phyloP scores from a whole-genome alignment of 1,140 invertebrate genomes.

The Trachymyrmex cornetzi region DNA sequence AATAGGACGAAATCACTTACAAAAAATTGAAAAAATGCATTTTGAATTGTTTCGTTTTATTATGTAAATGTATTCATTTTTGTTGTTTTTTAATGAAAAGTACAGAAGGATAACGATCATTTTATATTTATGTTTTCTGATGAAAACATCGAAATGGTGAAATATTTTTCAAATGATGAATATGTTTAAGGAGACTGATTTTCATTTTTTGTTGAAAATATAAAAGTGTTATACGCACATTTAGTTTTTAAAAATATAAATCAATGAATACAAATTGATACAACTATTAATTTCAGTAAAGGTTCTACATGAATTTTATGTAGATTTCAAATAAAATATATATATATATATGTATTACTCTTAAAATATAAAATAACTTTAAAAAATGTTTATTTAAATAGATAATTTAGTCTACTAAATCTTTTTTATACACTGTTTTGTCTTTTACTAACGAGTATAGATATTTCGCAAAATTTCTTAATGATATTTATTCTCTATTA shows the following conservation, averaged over 20 bases:
- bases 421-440: neutral
- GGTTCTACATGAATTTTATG: neutral
- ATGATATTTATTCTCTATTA: too few relatives aligned
- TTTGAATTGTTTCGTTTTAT: neutral
- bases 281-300: neutral
- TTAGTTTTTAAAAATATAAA: slow-evolving; percentile 7
- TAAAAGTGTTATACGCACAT: neutral
- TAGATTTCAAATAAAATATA: neutral
- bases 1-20: neutral
- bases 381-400: neutral
- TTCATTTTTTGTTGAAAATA: neutral
- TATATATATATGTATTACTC: neutral
- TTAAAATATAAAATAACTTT: neutral
- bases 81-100: neutral
- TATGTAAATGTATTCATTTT: neutral
- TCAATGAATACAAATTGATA: neutral
- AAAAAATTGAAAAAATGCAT: neutral
- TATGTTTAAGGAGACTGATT: neutral
- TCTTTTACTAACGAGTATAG: neutral
- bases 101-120: neutral
- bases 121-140: neutral
- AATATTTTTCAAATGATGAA: neutral
- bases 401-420: neutral
- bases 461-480: neutral
- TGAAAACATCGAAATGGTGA: neutral